phyloP scores from a whole-genome alignment of 2,888 invertebrate genomes.

The Ypsolopha scabrella region DNA sequence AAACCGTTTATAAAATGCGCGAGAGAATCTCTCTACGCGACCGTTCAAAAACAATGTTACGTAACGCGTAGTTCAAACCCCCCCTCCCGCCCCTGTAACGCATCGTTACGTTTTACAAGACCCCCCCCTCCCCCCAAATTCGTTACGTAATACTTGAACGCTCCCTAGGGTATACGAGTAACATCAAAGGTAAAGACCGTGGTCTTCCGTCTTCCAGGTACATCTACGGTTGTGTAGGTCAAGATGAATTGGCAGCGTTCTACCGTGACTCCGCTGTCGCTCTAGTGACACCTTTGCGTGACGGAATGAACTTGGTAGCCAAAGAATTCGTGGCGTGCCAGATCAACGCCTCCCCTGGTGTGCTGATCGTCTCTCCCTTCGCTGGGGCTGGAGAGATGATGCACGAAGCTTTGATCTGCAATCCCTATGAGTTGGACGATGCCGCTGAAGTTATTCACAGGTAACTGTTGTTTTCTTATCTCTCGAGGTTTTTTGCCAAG shows the following conservation, averaged over 20 bases:
- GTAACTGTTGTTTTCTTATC: constrained; percentile 23
- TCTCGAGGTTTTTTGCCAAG: too few relatives aligned
- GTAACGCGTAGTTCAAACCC: too few relatives aligned
- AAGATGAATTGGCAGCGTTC: constrained; percentile 87
- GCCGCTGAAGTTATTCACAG: constrained; percentile 89
- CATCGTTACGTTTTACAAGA: too few relatives aligned
- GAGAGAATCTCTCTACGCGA: too few relatives aligned
- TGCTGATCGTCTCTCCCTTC: constrained; percentile 89
- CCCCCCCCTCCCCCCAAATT: too few relatives aligned
- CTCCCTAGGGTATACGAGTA: too few relatives aligned
- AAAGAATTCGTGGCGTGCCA: constrained; percentile 95
- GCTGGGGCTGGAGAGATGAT: constrained; percentile 95
- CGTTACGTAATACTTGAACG: too few relatives aligned
- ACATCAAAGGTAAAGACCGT: too few relatives aligned
- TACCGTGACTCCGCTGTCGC: constrained; percentile 90
- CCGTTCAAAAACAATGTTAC: too few relatives aligned
- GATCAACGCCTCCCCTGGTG: constrained; percentile 87
- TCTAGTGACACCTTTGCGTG: constrained; percentile 87
- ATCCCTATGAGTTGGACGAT: constrained; percentile 89
- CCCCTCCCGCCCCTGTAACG: too few relatives aligned
- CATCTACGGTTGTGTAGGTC: constrained; percentile 89
- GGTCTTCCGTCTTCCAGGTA: constrained; percentile 56
- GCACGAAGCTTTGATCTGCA: constrained; percentile 92
- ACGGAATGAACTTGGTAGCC: constrained; percentile 93
- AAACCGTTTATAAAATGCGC: too few relatives aligned